Evolutionary conservation across 2,888 invertebrate genomes (phyloP), one percentile per base, ranked within the genome.

Genomic region (Heliothis peltigera): DNA sequence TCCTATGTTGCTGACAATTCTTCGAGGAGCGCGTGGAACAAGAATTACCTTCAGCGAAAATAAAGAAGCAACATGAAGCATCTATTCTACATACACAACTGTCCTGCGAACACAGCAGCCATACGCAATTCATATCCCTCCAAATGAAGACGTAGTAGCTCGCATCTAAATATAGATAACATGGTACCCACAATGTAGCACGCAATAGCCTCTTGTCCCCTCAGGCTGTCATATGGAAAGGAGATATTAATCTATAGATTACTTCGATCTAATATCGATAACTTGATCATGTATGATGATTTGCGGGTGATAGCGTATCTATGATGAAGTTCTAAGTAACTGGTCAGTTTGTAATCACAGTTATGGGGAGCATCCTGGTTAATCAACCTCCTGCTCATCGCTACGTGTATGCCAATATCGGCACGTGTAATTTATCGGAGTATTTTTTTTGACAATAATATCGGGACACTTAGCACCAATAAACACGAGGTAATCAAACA

Each of bases 171-270:
- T 67, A 77, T 72, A 74, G 74, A 54, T 57, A 22, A 65, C 73
- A 74, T 59, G 77, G 72, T 72, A 72, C 77, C 53, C 49, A 65
- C 73, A 64, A 71, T 64, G 77, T 47, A 73, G 64, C 72, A 73
- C 73, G 72, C 72, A 64, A 77, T 72, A 43, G 43, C 47, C 17
- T 42, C 8, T 19, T 57, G 73, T 73, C 72, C 77, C 72, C 56
- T 17, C 7, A 56, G 77, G 72, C 73, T 71, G 59, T 71, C 77
- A 57, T 73, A 72, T 47, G 55, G 59, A 77, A 57, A 19, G 55
- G 48, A 77, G 77, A 77, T 73, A 60, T 65, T 64, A 64, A 71
- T 77, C 72, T 77, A 64, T 58, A 63, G 64, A 71, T 77, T 65
- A 77, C 65, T 53, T 49, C 55, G 51, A 71, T 75, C 55, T 46